Evolutionary conservation across 1,140 invertebrate genomes (phyloP).

Genomic region (Palaemon carinicauda): DNA sequence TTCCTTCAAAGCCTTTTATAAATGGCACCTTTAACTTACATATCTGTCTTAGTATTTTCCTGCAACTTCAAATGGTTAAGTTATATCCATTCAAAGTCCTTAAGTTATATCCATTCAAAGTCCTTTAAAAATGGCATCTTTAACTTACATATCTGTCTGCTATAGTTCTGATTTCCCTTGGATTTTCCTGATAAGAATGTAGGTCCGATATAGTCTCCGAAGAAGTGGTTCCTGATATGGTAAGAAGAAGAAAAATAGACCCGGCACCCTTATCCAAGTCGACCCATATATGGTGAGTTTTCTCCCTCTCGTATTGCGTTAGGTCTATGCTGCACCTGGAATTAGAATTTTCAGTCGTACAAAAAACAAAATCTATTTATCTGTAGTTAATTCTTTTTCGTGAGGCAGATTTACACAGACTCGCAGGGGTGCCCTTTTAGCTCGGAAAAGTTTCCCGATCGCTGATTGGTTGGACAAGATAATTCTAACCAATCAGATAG

Average conservation of each 20-base stretch:
- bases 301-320: slow-evolving; percentile 84
- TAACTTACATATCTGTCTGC: slow-evolving; percentile 78
- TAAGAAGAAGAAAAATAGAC: slow-evolving; percentile 86
- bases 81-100: too few relatives aligned
- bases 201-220: slow-evolving; percentile 92
- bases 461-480: too few relatives aligned
- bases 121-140: background rate
- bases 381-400: too few relatives aligned
- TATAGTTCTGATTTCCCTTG: slow-evolving; percentile 73
- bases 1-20: too few relatives aligned
- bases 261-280: slow-evolving; percentile 90
- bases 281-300: slow-evolving; percentile 87
- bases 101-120: background rate
- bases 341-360: background rate
- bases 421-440: too few relatives aligned
- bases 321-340: slow-evolving; percentile 86
- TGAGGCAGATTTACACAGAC: too few relatives aligned
- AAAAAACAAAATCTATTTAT: too few relatives aligned
- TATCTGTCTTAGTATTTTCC: too few relatives aligned
- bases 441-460: too few relatives aligned
- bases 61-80: too few relatives aligned
- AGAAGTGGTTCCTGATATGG: slow-evolving; percentile 92
- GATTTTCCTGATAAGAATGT: slow-evolving; percentile 82
- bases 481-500: too few relatives aligned
- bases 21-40: too few relatives aligned